Evolutionary conservation across 2,888 invertebrate species (phyloP), one percentile per base, ranked within the genome.

Genomic region (Caenorhabditis becei): DNA sequence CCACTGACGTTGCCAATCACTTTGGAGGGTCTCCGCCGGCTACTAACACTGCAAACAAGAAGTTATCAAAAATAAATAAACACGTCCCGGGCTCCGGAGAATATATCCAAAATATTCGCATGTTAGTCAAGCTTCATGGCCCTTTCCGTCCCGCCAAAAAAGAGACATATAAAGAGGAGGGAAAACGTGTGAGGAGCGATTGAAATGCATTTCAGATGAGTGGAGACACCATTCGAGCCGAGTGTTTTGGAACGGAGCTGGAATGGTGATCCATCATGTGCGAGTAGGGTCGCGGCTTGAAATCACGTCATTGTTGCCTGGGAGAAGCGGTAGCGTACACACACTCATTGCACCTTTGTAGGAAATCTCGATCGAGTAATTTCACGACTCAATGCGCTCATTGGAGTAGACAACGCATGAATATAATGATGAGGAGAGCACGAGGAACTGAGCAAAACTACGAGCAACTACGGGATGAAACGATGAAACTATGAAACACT

Each of bases 181-280:
- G 47, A 47, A 66, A 51, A 59, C 58, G 69, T 70, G 63, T 77
- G 69, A 77, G 69, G 65, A 69, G 70, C 70, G 63, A 77, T 77
- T 70, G 69, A 70, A 77, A 77, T 77, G 77, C 77, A 77, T 77
- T 77, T 77, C 77, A 70, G 77, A 77, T 77, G 77, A 77, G 77
- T 75, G 66, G 59, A 47, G 47, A 47, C 47, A 47, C 47, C 75
- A 41, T 41, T 7, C 66, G 66, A 61, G 8, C 63, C 24, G 47
- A 44, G 54, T 66, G 66, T 65, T 75, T 51, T 75, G 75, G 75
- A 75, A 75, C 75, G 75, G 66, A 44, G 18, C 47, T 47, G 47
- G 47, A 47, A 47, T 47, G 11, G 41, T 41, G 41, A 41, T 20
- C 47, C 47, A 47, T 47, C 47, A 41, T 41, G 41, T 41, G 41